phyloP scores from a whole-genome alignment of 2,888 invertebrate genomes.

The Oxycera nigricornis region DNA sequence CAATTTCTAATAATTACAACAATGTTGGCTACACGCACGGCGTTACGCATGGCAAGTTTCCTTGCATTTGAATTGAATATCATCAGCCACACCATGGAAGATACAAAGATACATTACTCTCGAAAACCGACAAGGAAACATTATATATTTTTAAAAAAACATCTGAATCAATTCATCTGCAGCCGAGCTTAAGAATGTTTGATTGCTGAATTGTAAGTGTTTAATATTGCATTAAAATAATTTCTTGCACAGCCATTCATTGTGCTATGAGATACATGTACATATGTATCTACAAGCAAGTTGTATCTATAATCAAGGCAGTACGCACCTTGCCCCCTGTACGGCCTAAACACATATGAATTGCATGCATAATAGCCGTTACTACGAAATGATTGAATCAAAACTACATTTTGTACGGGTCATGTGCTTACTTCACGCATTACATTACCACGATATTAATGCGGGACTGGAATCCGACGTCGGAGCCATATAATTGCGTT shows the following conservation, averaged over 20 bases:
- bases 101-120: background rate
- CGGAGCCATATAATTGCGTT: background rate
- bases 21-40: background rate
- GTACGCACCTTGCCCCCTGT: background rate
- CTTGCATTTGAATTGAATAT: background rate
- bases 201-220: background rate
- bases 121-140: background rate
- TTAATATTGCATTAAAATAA: conserved; percentile 10
- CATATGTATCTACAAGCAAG: background rate
- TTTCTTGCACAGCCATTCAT: background rate
- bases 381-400: background rate
- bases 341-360: background rate
- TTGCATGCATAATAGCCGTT: conserved; percentile 1
- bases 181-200: background rate
- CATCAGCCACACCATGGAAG: background rate
- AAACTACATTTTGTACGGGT: background rate
- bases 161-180: background rate
- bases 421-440: background rate
- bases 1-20: background rate
- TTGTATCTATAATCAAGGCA: background rate
- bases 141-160: too few species aligned
- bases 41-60: background rate
- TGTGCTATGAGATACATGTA: background rate
- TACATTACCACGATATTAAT: background rate
- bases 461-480: background rate